Evolutionary conservation across 2,797 vertebrate species (phyloP), one percentile per base, ranked within the genome.

Genomic region (Tarsius wallacei): DNA sequence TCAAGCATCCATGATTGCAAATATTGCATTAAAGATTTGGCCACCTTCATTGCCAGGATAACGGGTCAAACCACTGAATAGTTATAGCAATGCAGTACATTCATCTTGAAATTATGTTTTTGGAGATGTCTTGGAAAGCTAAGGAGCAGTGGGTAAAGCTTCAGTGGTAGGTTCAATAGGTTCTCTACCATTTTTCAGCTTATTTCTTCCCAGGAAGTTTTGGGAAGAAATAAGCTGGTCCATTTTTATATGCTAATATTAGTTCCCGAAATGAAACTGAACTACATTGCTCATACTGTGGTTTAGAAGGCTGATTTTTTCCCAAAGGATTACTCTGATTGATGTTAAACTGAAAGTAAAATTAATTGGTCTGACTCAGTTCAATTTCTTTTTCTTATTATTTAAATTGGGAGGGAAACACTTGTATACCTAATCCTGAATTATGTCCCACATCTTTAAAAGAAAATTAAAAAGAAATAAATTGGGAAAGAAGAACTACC

Each of bases 101-200:
- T 53, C 80, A 93, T 74, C 36, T 51, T 77, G 26, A 93, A 91
- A 74, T 86, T 24, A 70, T 10, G 3, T 51, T 53, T 91, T 89
- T 68, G 31, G 31, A 85, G 42, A 80, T n/a, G 26, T n/a, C n/a
- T n/a, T n/a, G n/a, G n/a, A n/a, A n/a, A n/a, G n/a, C n/a, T n/a
- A n/a, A n/a, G n/a, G n/a, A n/a, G n/a, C n/a, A n/a, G n/a, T n/a
- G n/a, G n/a, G n/a, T n/a, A n/a, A n/a, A n/a, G n/a, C n/a, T n/a
- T n/a, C n/a, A n/a, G n/a, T n/a, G n/a, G n/a, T n/a, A n/a, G n/a
- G n/a, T n/a, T n/a, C n/a, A n/a, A n/a, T n/a, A n/a, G n/a, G n/a
- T n/a, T n/a, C n/a, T n/a, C n/a, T n/a, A n/a, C n/a, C n/a, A n/a
- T n/a, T n/a, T n/a, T n/a, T n/a, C n/a, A n/a, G n/a, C n/a, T n/a